A percentile compares a stretch with the other conserved stretches of the same genome.
These are phyloP conservation scores for Pluvianellus socialis DNA, from an alignment of 2,113 vertebrate genomes.

Conservation along the genomic window DNA sequence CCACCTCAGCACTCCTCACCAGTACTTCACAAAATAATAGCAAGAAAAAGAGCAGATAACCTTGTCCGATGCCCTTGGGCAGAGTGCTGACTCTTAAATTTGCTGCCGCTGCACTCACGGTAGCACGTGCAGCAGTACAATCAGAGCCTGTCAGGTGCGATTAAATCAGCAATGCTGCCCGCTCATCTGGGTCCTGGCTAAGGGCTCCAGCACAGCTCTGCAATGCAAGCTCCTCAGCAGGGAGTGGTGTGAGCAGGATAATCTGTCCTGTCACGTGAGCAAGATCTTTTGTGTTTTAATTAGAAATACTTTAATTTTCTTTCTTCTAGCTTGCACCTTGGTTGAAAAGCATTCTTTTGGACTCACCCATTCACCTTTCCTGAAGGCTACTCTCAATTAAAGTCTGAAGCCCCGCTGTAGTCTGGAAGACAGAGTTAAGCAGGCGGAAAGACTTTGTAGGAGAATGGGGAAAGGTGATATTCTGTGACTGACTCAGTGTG, in stretches of 20 bases:
- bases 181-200: not conserved
- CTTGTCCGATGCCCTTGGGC: not conserved
- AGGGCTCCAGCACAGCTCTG: not conserved
- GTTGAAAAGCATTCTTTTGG: not conserved
- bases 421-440: not conserved
- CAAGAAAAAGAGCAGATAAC: not conserved
- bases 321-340: not conserved
- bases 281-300: not conserved
- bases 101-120: not conserved
- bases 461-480: not conserved
- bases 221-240: not conserved
- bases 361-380: not conserved
- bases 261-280: not conserved
- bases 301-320: not conserved
- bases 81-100: not conserved
- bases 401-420: not conserved
- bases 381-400: not conserved
- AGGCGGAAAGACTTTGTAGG: not conserved
- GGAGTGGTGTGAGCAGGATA: not conserved
- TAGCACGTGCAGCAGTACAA: not conserved
- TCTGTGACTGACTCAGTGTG: not conserved
- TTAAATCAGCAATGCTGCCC: not conserved
- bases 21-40: not conserved
- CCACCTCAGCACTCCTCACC: not conserved
- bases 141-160: not conserved